Evolutionary conservation across 2,888 invertebrate species (phyloP), one percentile per base, ranked within the genome.

Genomic region (Drosophila mimica): DNA sequence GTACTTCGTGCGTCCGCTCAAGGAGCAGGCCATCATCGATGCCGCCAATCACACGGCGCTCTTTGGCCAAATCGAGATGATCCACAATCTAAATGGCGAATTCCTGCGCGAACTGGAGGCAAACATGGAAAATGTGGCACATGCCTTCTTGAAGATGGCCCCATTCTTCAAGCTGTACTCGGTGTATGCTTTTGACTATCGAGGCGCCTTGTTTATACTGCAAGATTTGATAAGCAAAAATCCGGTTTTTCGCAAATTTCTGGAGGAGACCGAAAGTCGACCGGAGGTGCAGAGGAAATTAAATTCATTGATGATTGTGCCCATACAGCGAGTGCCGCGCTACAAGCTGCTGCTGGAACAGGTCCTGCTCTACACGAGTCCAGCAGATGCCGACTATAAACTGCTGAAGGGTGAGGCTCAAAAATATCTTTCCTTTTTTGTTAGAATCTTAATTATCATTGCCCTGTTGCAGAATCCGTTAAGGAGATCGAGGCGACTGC

Each of bases 121-220:
- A 9, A 93, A 94, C 81, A 92, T 94, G 70, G 94, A 95, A 36
- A 94, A 95, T 90, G 94, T 96, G 9, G 95, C 95, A 0, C 92
- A 93, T 58, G 95, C 96, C 0, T 96, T 97, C 91, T 93, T 94
- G 0, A 95, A 95, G 88, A 94, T 97, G 72, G 96, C 96, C 1
- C 97, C 97, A 5, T 97, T 95, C 91, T 95, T 97, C 61, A 97
- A 97, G 92, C 91, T 96, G 25, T 97, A 97, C 90, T 96, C 96
- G 0, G 95, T 95, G 0, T 97, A 97, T 91, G 96, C 96, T 0
- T 96, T 95, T 72, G 96, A 96, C 83, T 96, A 96, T 89, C 95
- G 95, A 76, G 94, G 94, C 70, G 94, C 95, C 0, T 91, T 96
- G 57, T 92, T 94, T 46, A 92, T 95, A 46, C 89, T 96, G 36